Percentiles rank a stretch among this genome's conserved stretches.
Evolutionary conservation across 2,113 vertebrate genomes (phyloP).

Genomic region (Dolichotis patagonum): DNA sequence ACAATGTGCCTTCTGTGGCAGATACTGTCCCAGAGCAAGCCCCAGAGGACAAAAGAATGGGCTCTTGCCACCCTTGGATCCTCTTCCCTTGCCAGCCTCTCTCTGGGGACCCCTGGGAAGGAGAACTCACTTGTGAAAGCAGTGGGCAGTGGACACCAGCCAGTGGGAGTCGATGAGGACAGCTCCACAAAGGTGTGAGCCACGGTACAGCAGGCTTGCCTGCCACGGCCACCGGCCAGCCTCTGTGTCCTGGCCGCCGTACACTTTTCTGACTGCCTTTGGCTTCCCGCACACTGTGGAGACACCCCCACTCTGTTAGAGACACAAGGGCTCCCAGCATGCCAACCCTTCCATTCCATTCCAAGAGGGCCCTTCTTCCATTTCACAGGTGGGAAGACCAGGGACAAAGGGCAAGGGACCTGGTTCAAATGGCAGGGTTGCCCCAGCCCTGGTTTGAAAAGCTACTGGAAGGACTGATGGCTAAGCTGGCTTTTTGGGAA

Average conservation of each 20-base stretch:
- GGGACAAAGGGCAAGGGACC: background rate
- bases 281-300: slow-evolving; percentile 57
- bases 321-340: background rate
- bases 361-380: too few relatives aligned
- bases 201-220: slow-evolving; percentile 84
- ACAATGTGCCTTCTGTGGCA: background rate
- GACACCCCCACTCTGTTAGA: background rate
- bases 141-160: slow-evolving; percentile 79
- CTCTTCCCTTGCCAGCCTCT: background rate
- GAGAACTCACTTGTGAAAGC: slow-evolving; percentile 72
- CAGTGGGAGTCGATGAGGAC: slow-evolving; percentile 83
- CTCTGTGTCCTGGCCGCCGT: slow-evolving; percentile 6
- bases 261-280: slow-evolving; percentile 25
- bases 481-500: background rate
- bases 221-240: slow-evolving; percentile 87
- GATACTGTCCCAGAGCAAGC: background rate
- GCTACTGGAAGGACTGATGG: background rate
- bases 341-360: too few relatives aligned
- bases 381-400: background rate
- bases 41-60: background rate
- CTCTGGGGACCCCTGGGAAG: background rate
- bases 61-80: background rate
- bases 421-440: background rate
- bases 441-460: background rate
- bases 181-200: slow-evolving; percentile 87